Conservation (phyloP, 2,113 vertebrate species). For the Microtus oregoni region DNA sequence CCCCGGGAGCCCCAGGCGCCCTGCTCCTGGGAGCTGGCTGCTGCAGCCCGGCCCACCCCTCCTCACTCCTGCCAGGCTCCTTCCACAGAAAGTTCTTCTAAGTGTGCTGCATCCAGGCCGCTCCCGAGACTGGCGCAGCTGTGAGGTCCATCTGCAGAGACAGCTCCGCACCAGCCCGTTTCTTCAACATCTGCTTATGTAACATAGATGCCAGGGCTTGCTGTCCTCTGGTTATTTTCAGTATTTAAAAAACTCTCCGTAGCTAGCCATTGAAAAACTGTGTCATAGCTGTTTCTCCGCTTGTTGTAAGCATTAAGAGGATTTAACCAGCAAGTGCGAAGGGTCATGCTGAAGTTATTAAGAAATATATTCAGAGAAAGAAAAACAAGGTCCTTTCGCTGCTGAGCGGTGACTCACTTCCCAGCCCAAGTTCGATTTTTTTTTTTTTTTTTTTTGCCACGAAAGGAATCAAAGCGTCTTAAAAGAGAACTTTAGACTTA, state of each 20-base stretch:
- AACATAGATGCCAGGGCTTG: slow-evolving; percentile 65
- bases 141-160: slow-evolving; percentile 30
- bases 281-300: neutral
- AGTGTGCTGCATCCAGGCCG: neutral
- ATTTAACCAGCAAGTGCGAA: slow-evolving; percentile 43
- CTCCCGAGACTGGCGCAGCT: neutral
- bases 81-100: neutral
- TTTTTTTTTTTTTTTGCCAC: slow-evolving; percentile 21
- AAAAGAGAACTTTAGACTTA: slow-evolving; percentile 38
- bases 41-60: neutral
- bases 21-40: neutral
- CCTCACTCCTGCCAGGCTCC: neutral
- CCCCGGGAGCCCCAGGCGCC: neutral
- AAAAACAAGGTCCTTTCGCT: slow-evolving; percentile 75
- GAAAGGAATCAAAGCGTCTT: slow-evolving; percentile 69
- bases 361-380: slow-evolving; percentile 73
- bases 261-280: slow-evolving; percentile 48
- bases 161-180: neutral
- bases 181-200: slow-evolving; percentile 72
- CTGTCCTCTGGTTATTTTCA: slow-evolving; percentile 73
- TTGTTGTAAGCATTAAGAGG: slow-evolving; percentile 50
- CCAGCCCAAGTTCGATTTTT: slow-evolving; percentile 15
- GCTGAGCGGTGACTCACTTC: slow-evolving; percentile 75
- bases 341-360: slow-evolving; percentile 72
- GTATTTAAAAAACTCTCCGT: slow-evolving; percentile 36